Evolutionary conservation across 2,888 invertebrate genomes (phyloP), one percentile per base, ranked within the genome.

Genomic region (Mesopsocus fuscifrons): DNA sequence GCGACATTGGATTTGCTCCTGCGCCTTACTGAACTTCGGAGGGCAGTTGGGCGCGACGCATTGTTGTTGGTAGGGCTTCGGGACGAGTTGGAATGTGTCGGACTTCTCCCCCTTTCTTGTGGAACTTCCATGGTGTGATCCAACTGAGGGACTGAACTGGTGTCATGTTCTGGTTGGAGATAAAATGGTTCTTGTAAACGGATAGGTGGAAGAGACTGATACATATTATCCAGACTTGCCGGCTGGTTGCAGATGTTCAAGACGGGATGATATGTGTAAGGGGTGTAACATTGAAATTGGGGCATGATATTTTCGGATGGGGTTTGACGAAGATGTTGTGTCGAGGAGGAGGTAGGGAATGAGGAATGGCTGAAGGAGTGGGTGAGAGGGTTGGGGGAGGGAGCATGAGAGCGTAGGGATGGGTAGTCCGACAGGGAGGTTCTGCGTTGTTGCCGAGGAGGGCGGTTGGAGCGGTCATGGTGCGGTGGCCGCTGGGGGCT

Each of bases 1-100:
- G 71, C 69, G 6, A 71, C 72, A 2, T 74, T 76, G 45, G 46
- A 46, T 31, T 49, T 49, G 46, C 52, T 52, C 41, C 52, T 48
- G 43, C 50, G 45, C 42, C 51, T 48, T 26, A 52, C 47, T 20
- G 51, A 51, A 1, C 52, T 51, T 9, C 33, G 15, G 15, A 33
- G 17, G 9, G 16, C 17, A 9, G 15, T 33, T 6, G 33, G 33
- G 15, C 33, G 33, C 6, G n/a, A 18, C n/a, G 20, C 20, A 18
- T 13, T 20, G 20, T 3, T 18, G 20, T 17, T 21, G 21, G 38
- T 17, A 3, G 38, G 38, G 20, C 38, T 38, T 18, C 20, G 17
- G 18, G 38, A 5, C 8, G 20, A 47, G 16, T 46, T 40, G 23
- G 49, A 48, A 31, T 48, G 49, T 17, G 47, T 46, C 1, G 50